Percentiles rank a stretch among this genome's conserved stretches.
phyloP scores from a whole-genome alignment of 2,888 invertebrate genomes.

The Caenorhabditis sp. region DNA sequence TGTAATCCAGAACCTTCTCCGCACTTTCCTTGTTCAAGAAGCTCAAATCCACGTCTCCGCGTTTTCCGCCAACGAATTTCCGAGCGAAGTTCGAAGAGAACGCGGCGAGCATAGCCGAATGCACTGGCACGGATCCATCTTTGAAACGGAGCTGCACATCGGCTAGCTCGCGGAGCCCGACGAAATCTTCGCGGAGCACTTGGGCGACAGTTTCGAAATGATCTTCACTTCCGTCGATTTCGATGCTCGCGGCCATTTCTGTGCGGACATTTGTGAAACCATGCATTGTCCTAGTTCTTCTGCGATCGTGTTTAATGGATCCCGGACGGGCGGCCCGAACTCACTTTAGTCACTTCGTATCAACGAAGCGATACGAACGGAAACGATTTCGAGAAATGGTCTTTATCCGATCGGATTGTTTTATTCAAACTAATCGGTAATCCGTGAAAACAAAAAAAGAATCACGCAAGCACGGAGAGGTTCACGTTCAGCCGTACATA shows the following conservation, averaged over 20 bases:
- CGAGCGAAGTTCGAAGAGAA: conserved; percentile 10
- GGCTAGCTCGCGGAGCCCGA: neutral
- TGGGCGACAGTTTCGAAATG: conserved; percentile 30
- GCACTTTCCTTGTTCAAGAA: conserved; percentile 21
- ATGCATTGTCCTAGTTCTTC: neutral
- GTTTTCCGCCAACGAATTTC: conserved; percentile 6
- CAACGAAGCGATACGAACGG: too few relatives aligned
- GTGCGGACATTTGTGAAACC: neutral
- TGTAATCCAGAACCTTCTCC: conserved; percentile 6
- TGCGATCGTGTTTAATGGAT: too few relatives aligned
- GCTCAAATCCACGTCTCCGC: conserved; percentile 15
- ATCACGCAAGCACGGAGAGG: neutral
- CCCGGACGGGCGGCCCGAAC: too few relatives aligned
- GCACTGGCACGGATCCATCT: neutral
- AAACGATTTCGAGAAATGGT: too few relatives aligned
- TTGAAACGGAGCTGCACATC: conserved; percentile 26
- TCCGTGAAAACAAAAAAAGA: too few relatives aligned
- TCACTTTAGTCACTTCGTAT: too few relatives aligned
- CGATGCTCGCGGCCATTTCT: neutral
- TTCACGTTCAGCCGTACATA: conserved; percentile 24
- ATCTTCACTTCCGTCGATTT: neutral
- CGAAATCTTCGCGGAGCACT: conserved; percentile 23
- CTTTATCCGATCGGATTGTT: too few relatives aligned
- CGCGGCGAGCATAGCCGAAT: conserved; percentile 13
- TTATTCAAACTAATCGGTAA: too few relatives aligned